These are phyloP conservation scores for Callimorpha dominula DNA, from an alignment of 2,888 invertebrate genomes.

Conservation along the genomic window DNA sequence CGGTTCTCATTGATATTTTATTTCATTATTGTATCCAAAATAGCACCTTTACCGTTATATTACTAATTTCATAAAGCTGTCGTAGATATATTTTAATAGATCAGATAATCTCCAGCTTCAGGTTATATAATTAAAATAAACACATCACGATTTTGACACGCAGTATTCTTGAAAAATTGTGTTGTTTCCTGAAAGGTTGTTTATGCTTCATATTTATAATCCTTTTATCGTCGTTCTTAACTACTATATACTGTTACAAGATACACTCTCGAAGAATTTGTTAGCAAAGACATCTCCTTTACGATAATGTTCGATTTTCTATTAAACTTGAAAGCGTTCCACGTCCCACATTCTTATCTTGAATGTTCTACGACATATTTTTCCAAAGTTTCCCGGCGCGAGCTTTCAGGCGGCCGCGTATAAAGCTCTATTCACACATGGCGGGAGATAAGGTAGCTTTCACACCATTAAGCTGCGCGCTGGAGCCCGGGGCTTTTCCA, in stretches of 20 bases:
- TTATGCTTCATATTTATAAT: conserved; percentile 42
- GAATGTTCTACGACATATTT: conserved; percentile 86
- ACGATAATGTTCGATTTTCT: conserved; percentile 87
- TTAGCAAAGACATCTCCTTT: conserved; percentile 85
- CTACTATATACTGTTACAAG: conserved; percentile 61
- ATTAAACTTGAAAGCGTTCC: conserved; percentile 86
- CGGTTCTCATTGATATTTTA: conserved; percentile 27
- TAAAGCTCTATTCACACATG: conserved; percentile 87
- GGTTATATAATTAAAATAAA: conserved; percentile 32
- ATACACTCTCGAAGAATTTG: conserved; percentile 82
- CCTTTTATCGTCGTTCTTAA: conserved; percentile 53
- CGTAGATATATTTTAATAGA: conserved; percentile 16
- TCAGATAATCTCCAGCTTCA: conserved; percentile 12
- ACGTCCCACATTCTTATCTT: conserved; percentile 87
- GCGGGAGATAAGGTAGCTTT: conserved; percentile 87
- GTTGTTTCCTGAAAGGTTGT: conserved; percentile 21
- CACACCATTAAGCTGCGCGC: conserved; percentile 86
- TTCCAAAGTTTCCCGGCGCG: conserved; percentile 86
- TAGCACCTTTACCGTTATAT: conserved; percentile 20
- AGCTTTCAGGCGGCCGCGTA: conserved; percentile 85
- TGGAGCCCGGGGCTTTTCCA: conserved; percentile 87
- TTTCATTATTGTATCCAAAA: conserved; percentile 28
- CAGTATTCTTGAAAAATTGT: conserved; percentile 25
- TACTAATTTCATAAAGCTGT: conserved; percentile 5
- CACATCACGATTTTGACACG: conserved; percentile 18